Evolutionary conservation across 2,113 vertebrate species (phyloP).

Genomic region (Rallus limicola): DNA sequence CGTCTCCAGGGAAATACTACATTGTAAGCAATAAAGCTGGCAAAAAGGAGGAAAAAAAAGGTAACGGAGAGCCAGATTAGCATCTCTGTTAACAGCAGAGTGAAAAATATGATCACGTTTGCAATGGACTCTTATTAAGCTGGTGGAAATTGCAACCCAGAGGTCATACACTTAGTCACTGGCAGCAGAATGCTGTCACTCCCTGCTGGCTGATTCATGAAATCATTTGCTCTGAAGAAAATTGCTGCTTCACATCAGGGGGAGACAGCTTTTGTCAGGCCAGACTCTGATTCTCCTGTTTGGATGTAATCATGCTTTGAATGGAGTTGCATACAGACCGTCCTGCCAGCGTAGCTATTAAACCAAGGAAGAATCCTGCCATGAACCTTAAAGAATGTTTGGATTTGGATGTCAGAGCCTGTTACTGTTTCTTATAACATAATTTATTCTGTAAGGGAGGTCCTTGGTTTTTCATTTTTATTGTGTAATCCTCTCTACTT

Average conservation of each 20-base stretch:
- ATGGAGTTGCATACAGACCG: background rate
- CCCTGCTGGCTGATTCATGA: constrained; percentile 41
- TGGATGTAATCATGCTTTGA: background rate
- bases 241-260: background rate
- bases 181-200: constrained; percentile 40
- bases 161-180: constrained; percentile 1
- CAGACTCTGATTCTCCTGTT: background rate
- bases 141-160: constrained; percentile 35
- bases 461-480: background rate
- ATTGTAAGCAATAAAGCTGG: background rate
- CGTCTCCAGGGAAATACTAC: constrained; percentile 13
- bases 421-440: background rate
- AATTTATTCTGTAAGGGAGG: background rate
- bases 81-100: background rate
- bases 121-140: background rate
- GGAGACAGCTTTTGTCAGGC: background rate
- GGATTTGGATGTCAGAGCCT: background rate
- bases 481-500: background rate
- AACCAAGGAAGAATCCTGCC: background rate
- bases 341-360: background rate
- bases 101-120: constrained; percentile 11
- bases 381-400: background rate
- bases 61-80: background rate
- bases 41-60: background rate
- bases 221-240: constrained; percentile 46